Evolutionary conservation across 1,140 invertebrate genomes (phyloP).

Genomic region (Coptotermes formosanus): DNA sequence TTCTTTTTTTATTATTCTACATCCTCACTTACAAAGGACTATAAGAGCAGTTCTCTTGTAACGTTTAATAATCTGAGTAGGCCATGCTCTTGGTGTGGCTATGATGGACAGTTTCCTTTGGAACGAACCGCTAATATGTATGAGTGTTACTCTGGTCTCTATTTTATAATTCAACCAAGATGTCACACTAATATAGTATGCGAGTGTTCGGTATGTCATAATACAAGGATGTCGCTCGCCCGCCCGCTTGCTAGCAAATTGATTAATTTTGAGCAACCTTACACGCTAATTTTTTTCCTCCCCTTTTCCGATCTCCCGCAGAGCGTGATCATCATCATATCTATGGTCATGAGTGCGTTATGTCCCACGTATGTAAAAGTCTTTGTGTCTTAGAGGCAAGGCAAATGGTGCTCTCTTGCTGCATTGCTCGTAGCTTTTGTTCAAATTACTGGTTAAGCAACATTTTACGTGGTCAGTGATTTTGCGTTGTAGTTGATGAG

Average conservation of each 20-base stretch:
- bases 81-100: background rate
- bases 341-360: background rate
- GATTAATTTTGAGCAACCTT: constrained; percentile 16
- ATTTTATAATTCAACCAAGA: constrained; percentile 14
- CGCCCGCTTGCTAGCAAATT: constrained; percentile 12
- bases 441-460: background rate
- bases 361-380: background rate
- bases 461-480: background rate
- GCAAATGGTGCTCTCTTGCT: background rate
- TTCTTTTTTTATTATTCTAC: background rate
- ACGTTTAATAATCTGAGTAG: constrained; percentile 10
- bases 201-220: background rate
- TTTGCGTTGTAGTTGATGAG: background rate
- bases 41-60: background rate
- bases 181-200: constrained; percentile 9
- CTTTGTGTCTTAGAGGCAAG: background rate
- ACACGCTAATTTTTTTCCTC: constrained; percentile 18
- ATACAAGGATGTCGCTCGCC: background rate
- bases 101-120: background rate
- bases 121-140: constrained; percentile 15
- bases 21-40: constrained; percentile 10
- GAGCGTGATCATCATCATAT: background rate
- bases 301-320: background rate
- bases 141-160: constrained; percentile 2
- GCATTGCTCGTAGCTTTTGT: background rate